Conservation (phyloP, 2,797 vertebrate genomes). For the Peromyscus aztecus region DNA sequence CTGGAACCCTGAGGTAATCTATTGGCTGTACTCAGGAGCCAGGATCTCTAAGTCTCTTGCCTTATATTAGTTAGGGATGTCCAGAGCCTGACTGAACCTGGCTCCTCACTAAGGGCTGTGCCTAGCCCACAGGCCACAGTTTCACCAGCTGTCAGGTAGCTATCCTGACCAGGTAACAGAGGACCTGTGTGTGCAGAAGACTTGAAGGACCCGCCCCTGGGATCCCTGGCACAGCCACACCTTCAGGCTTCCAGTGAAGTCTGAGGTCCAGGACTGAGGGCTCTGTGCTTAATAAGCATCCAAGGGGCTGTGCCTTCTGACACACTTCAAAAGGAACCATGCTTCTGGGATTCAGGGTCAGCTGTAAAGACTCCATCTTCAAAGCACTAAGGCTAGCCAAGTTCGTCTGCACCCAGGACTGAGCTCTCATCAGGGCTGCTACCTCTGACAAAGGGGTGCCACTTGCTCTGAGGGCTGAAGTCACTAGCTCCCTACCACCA, state of each 20-base stretch:
- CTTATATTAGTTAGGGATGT: neutral
- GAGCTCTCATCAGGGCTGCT: rapidly evolving
- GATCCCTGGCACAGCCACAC: neutral
- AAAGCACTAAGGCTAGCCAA: rapidly evolving
- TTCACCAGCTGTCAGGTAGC: neutral
- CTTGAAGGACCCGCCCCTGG: rapidly evolving
- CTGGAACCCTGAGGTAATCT: rapidly evolving
- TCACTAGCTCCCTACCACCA: neutral
- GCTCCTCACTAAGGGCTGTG: neutral
- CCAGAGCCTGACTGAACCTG: neutral
- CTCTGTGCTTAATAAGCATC: neutral
- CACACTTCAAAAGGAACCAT: neutral
- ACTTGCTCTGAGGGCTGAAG: neutral
- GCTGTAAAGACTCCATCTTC: neutral
- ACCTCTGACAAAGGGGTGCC: neutral
- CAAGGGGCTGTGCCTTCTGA: neutral
- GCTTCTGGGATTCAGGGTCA: neutral
- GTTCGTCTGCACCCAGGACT: neutral
- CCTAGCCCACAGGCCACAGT: neutral
- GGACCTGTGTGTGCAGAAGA: neutral
- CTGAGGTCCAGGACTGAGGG: neutral
- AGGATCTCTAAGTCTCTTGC: neutral
- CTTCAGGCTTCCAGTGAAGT: neutral
- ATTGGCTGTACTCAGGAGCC: neutral
- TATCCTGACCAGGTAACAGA: rapidly evolving